Base-by-base conservation (phyloP, 2,888 invertebrate genomes). In the Amiota minor region DNA sequence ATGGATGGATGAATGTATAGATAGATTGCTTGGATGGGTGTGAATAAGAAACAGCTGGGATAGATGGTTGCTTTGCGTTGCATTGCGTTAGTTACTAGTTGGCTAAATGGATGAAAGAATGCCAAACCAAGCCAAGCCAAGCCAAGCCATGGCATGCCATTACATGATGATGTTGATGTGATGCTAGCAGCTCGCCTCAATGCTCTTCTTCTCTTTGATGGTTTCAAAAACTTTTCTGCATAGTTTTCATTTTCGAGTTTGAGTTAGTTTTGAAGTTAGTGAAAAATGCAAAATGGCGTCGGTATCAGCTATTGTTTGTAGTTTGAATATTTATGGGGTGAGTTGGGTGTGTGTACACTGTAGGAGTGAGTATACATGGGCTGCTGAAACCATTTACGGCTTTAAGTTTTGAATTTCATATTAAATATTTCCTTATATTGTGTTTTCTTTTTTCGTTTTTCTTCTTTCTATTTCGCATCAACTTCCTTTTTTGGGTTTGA, bases 351-450 rank as follows among this genome's bases (percentile, higher is more conserved):
- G 2, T 23, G 3, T 3, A 23, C 1, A 3, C 3, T n/a, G n/a
- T n/a, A n/a, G 3, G 1, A 3, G 23, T 23, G 3, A 2, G 3
- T 23, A 3, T 3, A 23, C 3, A 23, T 23, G 3, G 35, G 6
- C 6, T 35, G 35, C 6, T 3, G 2, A 35, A 35, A 35, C 35
- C 35, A 35, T 35, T 35, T 35, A 9, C 18, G 14, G 16, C 55
- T 59, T 59, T 18, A 59, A 59, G 59, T 59, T 20, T 59, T 59
- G 59, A 23, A 59, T 59, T 59, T 59, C 59, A 59, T 59, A 59
- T 59, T 59, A 59, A 59, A 59, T 59, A 20, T 20, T 18, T 59
- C 23, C 16, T n/a, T 20, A 18, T 59, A 20, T 59, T 18, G 12
- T 4, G 11, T 56, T n/a, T 16, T 56, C 2, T 56, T 61, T 23